Evolutionary conservation across 2,797 vertebrate genomes (phyloP).

Genomic region (Gymnocypris eckloni): DNA sequence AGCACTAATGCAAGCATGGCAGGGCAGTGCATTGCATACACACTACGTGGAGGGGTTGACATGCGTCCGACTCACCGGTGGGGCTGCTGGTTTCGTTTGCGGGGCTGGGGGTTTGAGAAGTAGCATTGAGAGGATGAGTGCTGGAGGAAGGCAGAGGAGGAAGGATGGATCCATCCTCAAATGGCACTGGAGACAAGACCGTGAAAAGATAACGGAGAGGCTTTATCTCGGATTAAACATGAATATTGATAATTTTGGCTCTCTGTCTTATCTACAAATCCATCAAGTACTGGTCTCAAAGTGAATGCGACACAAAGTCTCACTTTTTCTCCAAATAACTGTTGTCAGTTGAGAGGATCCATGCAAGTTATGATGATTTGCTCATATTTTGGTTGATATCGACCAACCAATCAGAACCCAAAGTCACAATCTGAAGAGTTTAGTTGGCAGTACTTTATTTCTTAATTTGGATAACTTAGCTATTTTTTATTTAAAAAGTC

Average conservation of each 20-base stretch:
- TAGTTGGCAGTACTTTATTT: background rate
- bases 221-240: background rate
- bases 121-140: constrained; percentile 61
- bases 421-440: background rate
- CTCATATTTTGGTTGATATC: background rate
- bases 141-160: constrained; percentile 50
- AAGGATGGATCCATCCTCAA: constrained; percentile 57
- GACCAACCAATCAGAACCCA: background rate
- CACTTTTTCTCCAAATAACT: background rate
- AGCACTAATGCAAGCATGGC: background rate
- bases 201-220: constrained; percentile 27
- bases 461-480: background rate
- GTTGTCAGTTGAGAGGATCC: background rate
- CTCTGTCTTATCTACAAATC: background rate
- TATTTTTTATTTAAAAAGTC: background rate
- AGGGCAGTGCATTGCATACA: background rate
- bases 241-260: background rate
- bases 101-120: constrained; percentile 58
- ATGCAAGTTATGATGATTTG: background rate
- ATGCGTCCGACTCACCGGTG: constrained; percentile 71
- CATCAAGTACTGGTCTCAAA: background rate
- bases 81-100: constrained; percentile 62
- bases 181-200: constrained; percentile 69
- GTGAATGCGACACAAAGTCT: background rate
- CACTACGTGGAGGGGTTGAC: background rate